Conservation (phyloP, 1,140 invertebrate genomes). For the Cyclargus thomasi region DNA sequence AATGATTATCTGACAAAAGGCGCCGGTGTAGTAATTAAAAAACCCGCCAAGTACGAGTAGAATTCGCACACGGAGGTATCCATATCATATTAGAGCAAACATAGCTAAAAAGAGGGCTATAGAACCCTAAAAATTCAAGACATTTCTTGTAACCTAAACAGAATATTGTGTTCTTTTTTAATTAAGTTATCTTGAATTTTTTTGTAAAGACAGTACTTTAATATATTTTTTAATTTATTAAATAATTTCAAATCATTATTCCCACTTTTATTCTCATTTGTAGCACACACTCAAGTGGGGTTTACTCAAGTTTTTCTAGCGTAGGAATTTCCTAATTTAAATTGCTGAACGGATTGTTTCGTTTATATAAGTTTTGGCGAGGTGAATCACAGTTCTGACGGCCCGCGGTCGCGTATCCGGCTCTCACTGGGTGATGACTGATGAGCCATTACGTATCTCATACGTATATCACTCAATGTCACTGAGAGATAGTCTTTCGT, state of each 20-base stretch:
- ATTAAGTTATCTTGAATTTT: neutral
- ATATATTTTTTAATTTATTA: neutral
- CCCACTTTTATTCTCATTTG: too few species aligned
- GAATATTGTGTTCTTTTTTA: too few species aligned
- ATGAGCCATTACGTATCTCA: slow-evolving; percentile 4
- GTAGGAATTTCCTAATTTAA: neutral
- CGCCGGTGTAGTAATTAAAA: too few species aligned
- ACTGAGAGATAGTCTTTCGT: neutral
- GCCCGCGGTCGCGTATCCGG: neutral
- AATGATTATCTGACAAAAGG: too few species aligned
- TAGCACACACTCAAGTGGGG: neutral
- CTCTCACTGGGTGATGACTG: slow-evolving; percentile 4
- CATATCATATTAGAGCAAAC: too few species aligned
- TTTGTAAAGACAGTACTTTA: neutral
- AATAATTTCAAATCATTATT: neutral
- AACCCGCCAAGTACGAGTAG: too few species aligned
- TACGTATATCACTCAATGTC: neutral
- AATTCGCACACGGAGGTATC: too few species aligned
- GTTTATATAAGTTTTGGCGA: neutral
- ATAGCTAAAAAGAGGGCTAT: too few species aligned
- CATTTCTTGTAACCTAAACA: too few species aligned
- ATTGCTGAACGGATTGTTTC: neutral
- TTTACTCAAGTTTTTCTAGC: neutral
- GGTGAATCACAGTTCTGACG: neutral
- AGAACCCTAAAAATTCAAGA: too few species aligned